Evolutionary conservation across 2,113 vertebrate species (phyloP).

Genomic region (Rattus rattus): DNA sequence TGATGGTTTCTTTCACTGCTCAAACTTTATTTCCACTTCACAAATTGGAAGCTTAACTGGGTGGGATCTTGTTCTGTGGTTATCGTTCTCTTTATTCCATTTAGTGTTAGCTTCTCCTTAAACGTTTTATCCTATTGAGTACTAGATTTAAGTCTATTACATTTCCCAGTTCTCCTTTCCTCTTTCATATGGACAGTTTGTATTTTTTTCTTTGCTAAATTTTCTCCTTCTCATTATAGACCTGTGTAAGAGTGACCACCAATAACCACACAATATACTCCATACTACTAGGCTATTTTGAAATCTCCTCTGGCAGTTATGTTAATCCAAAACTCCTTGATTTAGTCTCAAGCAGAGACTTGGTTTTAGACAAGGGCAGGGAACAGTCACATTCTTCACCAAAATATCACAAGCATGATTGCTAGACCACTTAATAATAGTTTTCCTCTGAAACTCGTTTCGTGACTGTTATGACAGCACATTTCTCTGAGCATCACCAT

Average conservation of each 20-base stretch:
- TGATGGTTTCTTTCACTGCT: not conserved
- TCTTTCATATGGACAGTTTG: not conserved
- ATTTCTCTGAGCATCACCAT: not conserved
- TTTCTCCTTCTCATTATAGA: not conserved
- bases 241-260: not conserved
- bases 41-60: not conserved
- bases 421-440: not conserved
- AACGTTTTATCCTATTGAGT: too few species aligned
- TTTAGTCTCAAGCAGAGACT: not conserved
- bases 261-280: not conserved
- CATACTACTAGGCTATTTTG: not conserved
- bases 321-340: not conserved
- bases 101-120: not conserved
- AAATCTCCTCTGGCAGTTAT: not conserved
- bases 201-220: not conserved
- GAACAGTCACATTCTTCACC: not conserved
- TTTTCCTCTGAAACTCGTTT: not conserved
- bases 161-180: not conserved
- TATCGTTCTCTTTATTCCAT: not conserved
- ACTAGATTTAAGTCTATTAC: not conserved
- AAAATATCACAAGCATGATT: not conserved
- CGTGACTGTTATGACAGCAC: not conserved
- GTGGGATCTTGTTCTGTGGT: not conserved
- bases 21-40: not conserved
- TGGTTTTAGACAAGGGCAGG: not conserved